These are phyloP conservation scores for Hyppa rectilinea DNA, from an alignment of 2,888 invertebrate species.

Conservation along the genomic window DNA sequence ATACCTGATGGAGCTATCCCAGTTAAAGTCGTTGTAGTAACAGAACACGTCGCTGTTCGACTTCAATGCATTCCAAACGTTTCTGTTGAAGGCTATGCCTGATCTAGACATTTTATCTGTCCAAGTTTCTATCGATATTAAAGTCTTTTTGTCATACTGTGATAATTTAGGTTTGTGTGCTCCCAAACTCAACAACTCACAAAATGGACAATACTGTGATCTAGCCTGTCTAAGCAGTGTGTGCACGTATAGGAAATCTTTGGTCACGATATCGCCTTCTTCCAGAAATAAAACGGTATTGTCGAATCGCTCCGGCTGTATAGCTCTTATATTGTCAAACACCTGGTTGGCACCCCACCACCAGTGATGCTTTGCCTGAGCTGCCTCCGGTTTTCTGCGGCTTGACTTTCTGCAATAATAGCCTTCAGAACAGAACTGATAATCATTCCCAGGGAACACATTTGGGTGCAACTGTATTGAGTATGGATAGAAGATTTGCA, in stretches of 20 bases:
- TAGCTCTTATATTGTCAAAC: conserved; percentile 69
- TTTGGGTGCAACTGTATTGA: conserved; percentile 73
- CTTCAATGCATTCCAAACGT: conserved; percentile 72
- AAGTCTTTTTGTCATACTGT: conserved; percentile 50
- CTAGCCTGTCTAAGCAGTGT: conserved; percentile 62
- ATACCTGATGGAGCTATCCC: conserved; percentile 72
- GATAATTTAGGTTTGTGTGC: conserved; percentile 57
- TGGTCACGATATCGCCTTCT: conserved; percentile 71
- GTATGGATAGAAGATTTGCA: conserved; percentile 72
- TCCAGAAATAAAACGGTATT: conserved; percentile 68
- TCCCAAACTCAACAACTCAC: conserved; percentile 73
- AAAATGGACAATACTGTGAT: conserved; percentile 65
- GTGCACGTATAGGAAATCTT: conserved; percentile 71
- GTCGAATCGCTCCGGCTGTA: conserved; percentile 51
- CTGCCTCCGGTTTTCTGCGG: conserved; percentile 60
- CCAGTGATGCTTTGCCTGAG: conserved; percentile 76
- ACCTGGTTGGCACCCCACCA: conserved; percentile 78
- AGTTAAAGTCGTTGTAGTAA: conserved; percentile 71
- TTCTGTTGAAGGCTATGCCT: conserved; percentile 74
- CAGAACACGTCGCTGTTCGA: conserved; percentile 69
- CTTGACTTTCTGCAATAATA: conserved; percentile 66
- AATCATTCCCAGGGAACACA: conserved; percentile 73
- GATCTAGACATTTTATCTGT: conserved; percentile 56
- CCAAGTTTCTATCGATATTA: conserved; percentile 66
- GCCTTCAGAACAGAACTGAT: conserved; percentile 66